Evolutionary conservation across 2,888 invertebrate species (phyloP).

Genomic region (Dascillus cervinus): DNA sequence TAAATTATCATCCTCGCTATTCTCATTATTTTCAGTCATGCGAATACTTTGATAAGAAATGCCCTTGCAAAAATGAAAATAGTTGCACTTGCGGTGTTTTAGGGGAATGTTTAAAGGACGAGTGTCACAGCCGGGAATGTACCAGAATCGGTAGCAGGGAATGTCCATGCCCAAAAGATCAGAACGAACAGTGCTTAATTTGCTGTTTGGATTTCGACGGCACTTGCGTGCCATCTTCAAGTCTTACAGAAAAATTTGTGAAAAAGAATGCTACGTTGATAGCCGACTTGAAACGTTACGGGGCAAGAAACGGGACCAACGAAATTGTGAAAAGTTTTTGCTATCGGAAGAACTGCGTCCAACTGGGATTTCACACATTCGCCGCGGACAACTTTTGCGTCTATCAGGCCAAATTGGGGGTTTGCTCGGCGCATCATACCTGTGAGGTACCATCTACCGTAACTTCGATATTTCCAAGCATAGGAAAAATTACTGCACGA

Average conservation of each 20-base stretch:
- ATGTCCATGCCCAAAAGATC: slow-evolving; percentile 38
- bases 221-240: slow-evolving; percentile 13
- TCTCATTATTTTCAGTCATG: slow-evolving; percentile 48
- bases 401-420: not conserved
- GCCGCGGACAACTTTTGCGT: not conserved
- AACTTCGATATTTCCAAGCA: too few relatives aligned
- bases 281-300: not conserved
- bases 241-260: slow-evolving; percentile 10
- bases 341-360: not conserved
- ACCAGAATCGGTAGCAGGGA: slow-evolving; percentile 42
- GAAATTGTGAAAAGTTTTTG: not conserved
- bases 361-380: not conserved
- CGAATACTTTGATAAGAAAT: slow-evolving; percentile 31
- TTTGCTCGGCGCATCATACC: not conserved
- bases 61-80: slow-evolving; percentile 41
- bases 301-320: too few relatives aligned
- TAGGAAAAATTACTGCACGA: too few relatives aligned
- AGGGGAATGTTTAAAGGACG: slow-evolving; percentile 42
- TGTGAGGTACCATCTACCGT: too few relatives aligned
- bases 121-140: slow-evolving; percentile 48
- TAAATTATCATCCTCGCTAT: too few relatives aligned
- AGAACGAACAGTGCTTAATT: slow-evolving; percentile 12
- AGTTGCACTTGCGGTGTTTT: slow-evolving; percentile 45
- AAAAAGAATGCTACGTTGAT: slow-evolving; percentile 2
- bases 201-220: slow-evolving; percentile 17